Percentiles rank a stretch among this genome's conserved stretches.
These are phyloP conservation scores for Microchirus variegatus DNA, from an alignment of 2,797 vertebrate genomes.

Conservation along the genomic window DNA sequence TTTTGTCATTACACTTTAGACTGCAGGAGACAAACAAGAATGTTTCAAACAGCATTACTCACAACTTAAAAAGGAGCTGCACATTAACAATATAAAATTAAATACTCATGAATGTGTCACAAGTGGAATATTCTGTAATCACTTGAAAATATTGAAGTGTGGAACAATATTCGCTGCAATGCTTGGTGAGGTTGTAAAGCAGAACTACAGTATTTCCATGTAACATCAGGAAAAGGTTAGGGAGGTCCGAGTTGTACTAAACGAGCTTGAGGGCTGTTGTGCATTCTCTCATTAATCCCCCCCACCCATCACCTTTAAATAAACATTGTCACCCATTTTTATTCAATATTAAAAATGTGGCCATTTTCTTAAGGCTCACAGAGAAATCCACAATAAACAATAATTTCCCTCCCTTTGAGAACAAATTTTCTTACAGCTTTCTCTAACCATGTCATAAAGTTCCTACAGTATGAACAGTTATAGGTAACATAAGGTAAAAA, in stretches of 20 bases:
- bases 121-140: slow-evolving; percentile 52
- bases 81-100: slow-evolving; percentile 74
- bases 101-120: slow-evolving; percentile 73
- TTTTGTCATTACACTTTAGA: slow-evolving; percentile 68
- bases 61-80: slow-evolving; percentile 78
- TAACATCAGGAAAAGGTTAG: slow-evolving; percentile 61
- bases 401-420: slow-evolving; percentile 14
- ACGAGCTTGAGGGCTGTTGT: slow-evolving; percentile 69
- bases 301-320: slow-evolving; percentile 50
- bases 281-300: slow-evolving; percentile 35
- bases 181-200: slow-evolving; percentile 58
- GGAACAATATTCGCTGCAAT: slow-evolving; percentile 62
- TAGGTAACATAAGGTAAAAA: slow-evolving; percentile 51
- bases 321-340: slow-evolving; percentile 44
- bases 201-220: slow-evolving; percentile 49
- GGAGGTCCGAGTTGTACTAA: slow-evolving; percentile 73
- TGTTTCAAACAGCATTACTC: slow-evolving; percentile 72
- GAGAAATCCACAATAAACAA: slow-evolving; percentile 70
- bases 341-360: slow-evolving; percentile 40
- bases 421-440: slow-evolving; percentile 35
- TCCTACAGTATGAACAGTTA: slow-evolving; percentile 56
- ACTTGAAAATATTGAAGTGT: slow-evolving; percentile 54
- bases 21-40: slow-evolving; percentile 75
- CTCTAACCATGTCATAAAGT: no score
- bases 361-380: slow-evolving; percentile 69